Evolutionary conservation across 2,113 vertebrate genomes (phyloP).

Genomic region (Antennarius striatus): DNA sequence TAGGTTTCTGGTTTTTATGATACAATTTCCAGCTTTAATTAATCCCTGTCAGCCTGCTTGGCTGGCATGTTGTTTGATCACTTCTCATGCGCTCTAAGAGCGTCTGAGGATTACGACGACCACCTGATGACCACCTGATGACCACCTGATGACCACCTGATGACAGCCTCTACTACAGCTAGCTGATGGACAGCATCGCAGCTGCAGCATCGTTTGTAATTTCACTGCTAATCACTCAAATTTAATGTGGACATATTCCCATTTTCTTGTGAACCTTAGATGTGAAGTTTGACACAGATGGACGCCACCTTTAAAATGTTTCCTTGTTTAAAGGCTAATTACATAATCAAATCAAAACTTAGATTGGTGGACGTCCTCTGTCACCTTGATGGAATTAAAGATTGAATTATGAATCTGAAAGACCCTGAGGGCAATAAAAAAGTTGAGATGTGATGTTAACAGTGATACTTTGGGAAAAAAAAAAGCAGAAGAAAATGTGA

Average conservation of each 20-base stretch:
- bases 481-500: not conserved
- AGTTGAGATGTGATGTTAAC: constrained; percentile 70
- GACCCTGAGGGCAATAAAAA: constrained; percentile 49
- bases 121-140: too few relatives aligned
- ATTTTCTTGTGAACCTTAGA: constrained; percentile 49
- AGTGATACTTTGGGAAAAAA: constrained; percentile 50
- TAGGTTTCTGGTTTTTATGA: constrained; percentile 77
- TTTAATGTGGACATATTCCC: constrained; percentile 55
- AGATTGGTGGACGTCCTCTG: constrained; percentile 37
- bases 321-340: constrained; percentile 65
- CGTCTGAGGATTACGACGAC: constrained; percentile 10
- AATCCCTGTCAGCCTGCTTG: constrained; percentile 66
- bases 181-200: constrained; percentile 50
- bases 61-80: constrained; percentile 65
- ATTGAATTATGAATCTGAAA: constrained; percentile 66
- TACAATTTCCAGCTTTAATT: constrained; percentile 79
- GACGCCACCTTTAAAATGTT: constrained; percentile 62
- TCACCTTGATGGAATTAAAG: constrained; percentile 65
- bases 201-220: constrained; percentile 38
- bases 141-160: constrained; percentile 37
- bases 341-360: constrained; percentile 47
- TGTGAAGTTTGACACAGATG: constrained; percentile 48
- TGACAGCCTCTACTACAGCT: constrained; percentile 40
- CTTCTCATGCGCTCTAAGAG: constrained; percentile 47
- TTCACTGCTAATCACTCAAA: constrained; percentile 57